Evolutionary conservation across 2,888 invertebrate species (phyloP).

Genomic region (Euphydryas editha): DNA sequence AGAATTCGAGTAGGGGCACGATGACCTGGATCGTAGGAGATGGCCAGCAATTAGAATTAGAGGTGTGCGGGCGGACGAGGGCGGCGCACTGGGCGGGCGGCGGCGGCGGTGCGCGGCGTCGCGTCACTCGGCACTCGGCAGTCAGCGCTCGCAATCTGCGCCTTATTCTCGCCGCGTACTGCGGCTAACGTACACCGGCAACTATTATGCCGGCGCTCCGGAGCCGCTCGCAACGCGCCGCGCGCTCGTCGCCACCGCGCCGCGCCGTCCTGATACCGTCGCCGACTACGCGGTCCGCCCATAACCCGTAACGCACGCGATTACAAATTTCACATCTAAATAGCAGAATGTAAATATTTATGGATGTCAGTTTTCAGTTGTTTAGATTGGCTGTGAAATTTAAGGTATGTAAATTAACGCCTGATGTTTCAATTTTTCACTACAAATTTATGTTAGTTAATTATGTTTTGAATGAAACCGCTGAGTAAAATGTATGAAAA

Average conservation of each 20-base stretch:
- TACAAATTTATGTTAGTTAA: constrained; percentile 57
- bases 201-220: constrained; percentile 75
- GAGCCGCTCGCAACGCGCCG: constrained; percentile 67
- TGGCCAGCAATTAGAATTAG: constrained; percentile 77
- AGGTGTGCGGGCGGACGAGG: constrained; percentile 58
- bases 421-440: constrained; percentile 70
- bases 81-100: constrained; percentile 43
- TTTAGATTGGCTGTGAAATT: constrained; percentile 83
- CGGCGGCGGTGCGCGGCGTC: constrained; percentile 52
- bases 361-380: constrained; percentile 83
- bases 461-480: constrained; percentile 49
- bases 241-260: constrained; percentile 60
- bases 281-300: constrained; percentile 56
- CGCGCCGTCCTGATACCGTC: constrained; percentile 51
- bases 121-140: constrained; percentile 50
- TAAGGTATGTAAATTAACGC: constrained; percentile 78
- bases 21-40: constrained; percentile 76
- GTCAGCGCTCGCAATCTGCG: constrained; percentile 58
- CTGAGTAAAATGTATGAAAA: constrained; percentile 38
- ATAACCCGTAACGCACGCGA: constrained; percentile 66
- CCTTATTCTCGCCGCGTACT: constrained; percentile 39
- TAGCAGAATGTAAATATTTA: constrained; percentile 82
- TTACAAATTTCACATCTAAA: constrained; percentile 71
- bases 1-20: constrained; percentile 72
- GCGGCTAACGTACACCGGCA: constrained; percentile 53